These are phyloP conservation scores for Willisornis vidua DNA, from an alignment of 2,113 vertebrate genomes.

Conservation along the genomic window DNA sequence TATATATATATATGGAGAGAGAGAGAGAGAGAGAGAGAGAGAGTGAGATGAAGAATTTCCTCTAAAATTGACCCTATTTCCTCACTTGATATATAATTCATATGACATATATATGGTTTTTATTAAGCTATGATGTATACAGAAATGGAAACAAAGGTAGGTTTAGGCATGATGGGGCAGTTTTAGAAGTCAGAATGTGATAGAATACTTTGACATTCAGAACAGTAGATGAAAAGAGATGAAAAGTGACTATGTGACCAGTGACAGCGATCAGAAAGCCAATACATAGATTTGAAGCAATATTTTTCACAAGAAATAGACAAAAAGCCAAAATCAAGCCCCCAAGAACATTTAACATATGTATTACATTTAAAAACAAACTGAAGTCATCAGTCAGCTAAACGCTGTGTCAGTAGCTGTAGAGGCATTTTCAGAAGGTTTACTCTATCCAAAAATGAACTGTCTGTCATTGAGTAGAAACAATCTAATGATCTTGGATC, in stretches of 20 bases:
- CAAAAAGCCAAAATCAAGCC: not conserved
- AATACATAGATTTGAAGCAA: not conserved
- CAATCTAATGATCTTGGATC: not conserved
- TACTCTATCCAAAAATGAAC: not conserved
- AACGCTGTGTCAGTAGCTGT: not conserved
- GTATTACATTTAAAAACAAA: not conserved
- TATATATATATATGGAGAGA: too few relatives aligned
- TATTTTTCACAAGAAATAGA: not conserved
- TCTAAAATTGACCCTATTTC: not conserved
- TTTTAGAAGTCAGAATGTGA: not conserved
- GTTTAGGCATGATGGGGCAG: not conserved
- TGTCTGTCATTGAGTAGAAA: not conserved
- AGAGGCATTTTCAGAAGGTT: not conserved
- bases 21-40: too few relatives aligned
- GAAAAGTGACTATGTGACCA: not conserved
- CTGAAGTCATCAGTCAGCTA: not conserved
- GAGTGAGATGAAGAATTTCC: not conserved
- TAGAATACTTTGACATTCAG: not conserved
- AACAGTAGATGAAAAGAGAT: not conserved
- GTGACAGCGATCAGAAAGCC: accelerated
- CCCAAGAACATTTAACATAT: not conserved
- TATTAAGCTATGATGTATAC: not conserved
- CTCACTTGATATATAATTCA: not conserved
- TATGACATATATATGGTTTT: not conserved
- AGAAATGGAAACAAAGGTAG: not conserved